These are phyloP conservation scores for Hydra vulgaris DNA, from an alignment of 30 jellyfish, hydroid and myxozoan species.

Conservation along the genomic window DNA sequence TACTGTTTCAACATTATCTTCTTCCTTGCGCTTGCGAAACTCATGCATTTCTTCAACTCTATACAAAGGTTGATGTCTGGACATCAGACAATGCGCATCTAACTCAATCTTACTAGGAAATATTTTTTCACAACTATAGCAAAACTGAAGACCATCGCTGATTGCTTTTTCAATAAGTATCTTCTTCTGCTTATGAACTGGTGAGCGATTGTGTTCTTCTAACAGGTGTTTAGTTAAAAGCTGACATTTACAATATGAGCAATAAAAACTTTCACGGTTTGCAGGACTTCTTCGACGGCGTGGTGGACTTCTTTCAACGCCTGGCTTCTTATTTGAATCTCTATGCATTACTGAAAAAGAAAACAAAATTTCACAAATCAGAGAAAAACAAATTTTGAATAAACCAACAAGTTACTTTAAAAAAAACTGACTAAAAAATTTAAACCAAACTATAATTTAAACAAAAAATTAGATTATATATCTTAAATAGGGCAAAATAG, in stretches of 20 bases:
- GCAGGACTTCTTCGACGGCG: slow-evolving; percentile 27
- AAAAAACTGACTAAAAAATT: too few relatives aligned
- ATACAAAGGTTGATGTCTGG: slow-evolving; percentile 67
- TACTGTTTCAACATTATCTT: neutral
- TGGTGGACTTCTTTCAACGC: slow-evolving; percentile 29
- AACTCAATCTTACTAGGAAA: slow-evolving; percentile 41
- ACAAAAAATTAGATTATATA: too few relatives aligned
- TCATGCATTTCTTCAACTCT: slow-evolving; percentile 26
- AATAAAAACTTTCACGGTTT: slow-evolving; percentile 50
- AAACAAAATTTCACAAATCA: too few relatives aligned
- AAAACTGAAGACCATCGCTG: slow-evolving; percentile 37
- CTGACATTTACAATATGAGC: slow-evolving; percentile 69
- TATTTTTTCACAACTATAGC: slow-evolving; percentile 61
- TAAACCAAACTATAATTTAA: too few relatives aligned
- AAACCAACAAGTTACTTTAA: too few relatives aligned
- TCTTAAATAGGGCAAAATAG: too few relatives aligned
- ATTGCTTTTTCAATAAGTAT: slow-evolving; percentile 11
- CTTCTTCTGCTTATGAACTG: slow-evolving; percentile 67
- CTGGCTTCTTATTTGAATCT: neutral
- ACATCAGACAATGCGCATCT: slow-evolving; percentile 71
- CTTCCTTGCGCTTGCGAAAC: slow-evolving; percentile 10
- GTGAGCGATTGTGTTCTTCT: slow-evolving; percentile 54
- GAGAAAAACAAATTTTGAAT: too few relatives aligned
- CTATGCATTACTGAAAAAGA: slow-evolving; percentile 4
- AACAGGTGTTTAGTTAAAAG: slow-evolving; percentile 39